A percentile compares a stretch with the other conserved stretches of the same genome.
These are phyloP conservation scores for Drosophila recens DNA, from an alignment of 2,888 invertebrate species.

Conservation along the genomic window DNA sequence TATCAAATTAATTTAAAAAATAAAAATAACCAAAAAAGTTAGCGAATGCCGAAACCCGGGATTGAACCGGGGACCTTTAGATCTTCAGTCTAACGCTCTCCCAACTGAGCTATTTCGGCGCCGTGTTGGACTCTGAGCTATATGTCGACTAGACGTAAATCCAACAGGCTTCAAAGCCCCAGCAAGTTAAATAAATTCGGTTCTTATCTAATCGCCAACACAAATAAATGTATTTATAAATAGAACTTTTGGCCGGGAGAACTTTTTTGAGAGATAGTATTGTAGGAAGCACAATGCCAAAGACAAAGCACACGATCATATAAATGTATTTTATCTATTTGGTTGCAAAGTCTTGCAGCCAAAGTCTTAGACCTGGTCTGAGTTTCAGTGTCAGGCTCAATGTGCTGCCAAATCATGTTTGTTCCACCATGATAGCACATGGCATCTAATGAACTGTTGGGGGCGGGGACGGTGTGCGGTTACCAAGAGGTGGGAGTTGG, in stretches of 20 bases:
- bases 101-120: constrained; percentile 85
- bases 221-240: constrained; percentile 40
- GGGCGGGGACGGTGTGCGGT: constrained; percentile 54
- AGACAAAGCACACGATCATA: constrained; percentile 5
- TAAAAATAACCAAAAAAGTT: constrained; percentile 2
- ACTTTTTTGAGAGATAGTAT: not conserved
- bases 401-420: constrained; percentile 79
- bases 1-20: not conserved
- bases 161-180: too few relatives aligned
- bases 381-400: constrained; percentile 64
- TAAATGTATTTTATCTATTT: not conserved
- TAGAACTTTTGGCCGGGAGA: constrained; percentile 56
- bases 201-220: constrained; percentile 84
- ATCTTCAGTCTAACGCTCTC: constrained; percentile 85
- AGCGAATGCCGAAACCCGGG: constrained; percentile 78
- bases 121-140: rapidly evolving
- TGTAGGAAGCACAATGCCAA: constrained; percentile 7
- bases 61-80: constrained; percentile 85
- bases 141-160: constrained; percentile 5
- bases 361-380: constrained; percentile 15
- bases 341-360: constrained; percentile 21
- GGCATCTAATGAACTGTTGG: constrained; percentile 80
- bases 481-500: constrained; percentile 1
- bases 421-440: constrained; percentile 82
- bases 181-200: constrained; percentile 1